Percentiles rank a stretch among this genome's conserved stretches.
Evolutionary conservation across 35 echinoderm and acorn worm genomes (phyloP).

Genomic region (Ophioderma brevispina): DNA sequence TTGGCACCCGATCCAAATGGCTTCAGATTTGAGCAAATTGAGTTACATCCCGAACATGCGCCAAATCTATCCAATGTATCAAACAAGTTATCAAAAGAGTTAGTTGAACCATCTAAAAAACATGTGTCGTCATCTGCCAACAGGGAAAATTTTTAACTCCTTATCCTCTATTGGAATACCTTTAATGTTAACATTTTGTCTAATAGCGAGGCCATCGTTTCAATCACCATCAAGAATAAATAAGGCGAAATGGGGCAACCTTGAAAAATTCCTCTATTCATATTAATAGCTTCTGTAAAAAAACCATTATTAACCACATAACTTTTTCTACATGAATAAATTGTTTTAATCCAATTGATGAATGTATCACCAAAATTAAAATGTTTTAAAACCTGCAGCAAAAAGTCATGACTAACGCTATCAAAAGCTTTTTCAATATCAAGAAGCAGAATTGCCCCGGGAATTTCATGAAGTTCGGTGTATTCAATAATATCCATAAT

Average conservation of each 20-base stretch:
- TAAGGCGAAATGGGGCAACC: slow-evolving; percentile 25
- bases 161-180: neutral
- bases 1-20: slow-evolving; percentile 17
- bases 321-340: slow-evolving; percentile 10
- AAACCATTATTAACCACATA: slow-evolving; percentile 26
- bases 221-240: slow-evolving; percentile 11
- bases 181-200: neutral
- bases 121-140: slow-evolving; percentile 14
- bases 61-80: neutral
- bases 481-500: slow-evolving; percentile 25
- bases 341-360: neutral
- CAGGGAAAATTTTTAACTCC: slow-evolving; percentile 4
- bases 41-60: neutral
- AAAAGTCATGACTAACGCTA: slow-evolving; percentile 1
- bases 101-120: neutral
- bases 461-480: neutral
- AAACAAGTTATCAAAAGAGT: slow-evolving; percentile 6
- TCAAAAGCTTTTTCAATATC: slow-evolving; percentile 9
- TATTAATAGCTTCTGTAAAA: neutral
- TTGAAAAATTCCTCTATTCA: slow-evolving; percentile 11
- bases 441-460: neutral
- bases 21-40: slow-evolving; percentile 22
- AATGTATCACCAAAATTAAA: slow-evolving; percentile 19
- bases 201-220: neutral
- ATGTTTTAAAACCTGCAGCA: slow-evolving; percentile 24